Conservation (phyloP, 1,140 invertebrate species). For the Hyles vespertilio region DNA sequence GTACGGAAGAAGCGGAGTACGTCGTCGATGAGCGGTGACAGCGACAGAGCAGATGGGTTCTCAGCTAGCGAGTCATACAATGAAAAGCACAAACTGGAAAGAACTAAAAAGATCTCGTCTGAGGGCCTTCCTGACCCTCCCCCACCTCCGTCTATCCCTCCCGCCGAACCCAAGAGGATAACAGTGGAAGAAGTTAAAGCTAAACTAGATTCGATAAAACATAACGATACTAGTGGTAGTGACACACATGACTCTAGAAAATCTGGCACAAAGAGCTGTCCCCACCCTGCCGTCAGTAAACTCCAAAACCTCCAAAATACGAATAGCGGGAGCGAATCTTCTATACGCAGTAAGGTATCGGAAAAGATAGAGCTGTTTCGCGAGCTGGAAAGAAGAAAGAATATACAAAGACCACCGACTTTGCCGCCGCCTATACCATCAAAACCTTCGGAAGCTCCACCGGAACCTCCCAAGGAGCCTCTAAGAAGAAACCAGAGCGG, state of each 20-base stretch:
- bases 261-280: constrained; percentile 49
- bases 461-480: constrained; percentile 56
- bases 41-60: constrained; percentile 72
- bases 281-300: constrained; percentile 26
- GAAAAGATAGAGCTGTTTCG: constrained; percentile 74
- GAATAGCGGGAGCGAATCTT: constrained; percentile 65
- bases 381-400: constrained; percentile 73
- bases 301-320: constrained; percentile 34
- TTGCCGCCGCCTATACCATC: constrained; percentile 68
- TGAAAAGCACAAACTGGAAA: constrained; percentile 50
- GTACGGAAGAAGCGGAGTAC: constrained; percentile 77
- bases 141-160: constrained; percentile 52
- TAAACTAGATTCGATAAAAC: constrained; percentile 73
- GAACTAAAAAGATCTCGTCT: constrained; percentile 39
- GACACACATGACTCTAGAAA: constrained; percentile 61
- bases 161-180: constrained; percentile 60
- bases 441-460: constrained; percentile 47
- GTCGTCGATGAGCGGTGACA: constrained; percentile 78
- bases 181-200: constrained; percentile 75
- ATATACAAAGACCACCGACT: constrained; percentile 66
- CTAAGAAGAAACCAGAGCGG: constrained; percentile 70
- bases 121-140: constrained; percentile 39
- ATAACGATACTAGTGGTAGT: constrained; percentile 55
- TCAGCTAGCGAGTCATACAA: constrained; percentile 54
- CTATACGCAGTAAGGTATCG: constrained; percentile 68